Base-by-base conservation (phyloP, 1,140 invertebrate species). In the Neomicropteryx cornuta region DNA sequence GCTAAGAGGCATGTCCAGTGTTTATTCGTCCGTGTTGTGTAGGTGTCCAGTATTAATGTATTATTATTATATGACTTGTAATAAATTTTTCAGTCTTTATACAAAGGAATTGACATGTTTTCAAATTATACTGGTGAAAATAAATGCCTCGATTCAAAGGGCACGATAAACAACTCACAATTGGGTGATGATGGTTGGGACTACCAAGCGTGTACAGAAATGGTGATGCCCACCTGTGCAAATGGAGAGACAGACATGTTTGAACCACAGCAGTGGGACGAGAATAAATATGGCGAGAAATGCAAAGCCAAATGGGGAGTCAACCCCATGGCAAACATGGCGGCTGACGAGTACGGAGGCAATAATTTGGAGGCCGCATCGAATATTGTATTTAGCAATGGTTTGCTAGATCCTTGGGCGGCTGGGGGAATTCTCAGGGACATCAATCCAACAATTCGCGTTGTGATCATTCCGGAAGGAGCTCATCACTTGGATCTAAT, bases 401-500 rank as follows among this genome's bases (percentile, higher is more conserved):
- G 92, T 5, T 59, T 86, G 6, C 52, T 90, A 28, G 94, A 98
- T 67, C 94, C 94, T 2, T 97, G 94, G 94, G 82, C 82, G 28
- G 78, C 42, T 61, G 92, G 91, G 45, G 92, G 92, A 19, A 81
- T 96, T n/a, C 50, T 87, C 16, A 66, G 72, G 45, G 77, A 79
- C 36, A 52, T 87, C 2, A 83, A 81, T 18, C 58, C 68, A 4
- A 67, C 75, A 6, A 66, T 90, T 0, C 53, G 77, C 3, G 74
- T 87, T 3, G 67, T 97, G 2, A 68, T 92, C 11, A 86, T 99
- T 36, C 76, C 84, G 3, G 80, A 92, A 59, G 87, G 81, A 1
- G 93, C 92, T 5, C 93, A 97, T 69, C 94, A 97, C 59, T 70
- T 95, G 19, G 94, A 97, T 60, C 70, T 97, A 13, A 73, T 93